These are phyloP conservation scores for Lanistes nyassanus DNA, from an alignment of 1,140 invertebrate genomes.

Conservation along the genomic window DNA sequence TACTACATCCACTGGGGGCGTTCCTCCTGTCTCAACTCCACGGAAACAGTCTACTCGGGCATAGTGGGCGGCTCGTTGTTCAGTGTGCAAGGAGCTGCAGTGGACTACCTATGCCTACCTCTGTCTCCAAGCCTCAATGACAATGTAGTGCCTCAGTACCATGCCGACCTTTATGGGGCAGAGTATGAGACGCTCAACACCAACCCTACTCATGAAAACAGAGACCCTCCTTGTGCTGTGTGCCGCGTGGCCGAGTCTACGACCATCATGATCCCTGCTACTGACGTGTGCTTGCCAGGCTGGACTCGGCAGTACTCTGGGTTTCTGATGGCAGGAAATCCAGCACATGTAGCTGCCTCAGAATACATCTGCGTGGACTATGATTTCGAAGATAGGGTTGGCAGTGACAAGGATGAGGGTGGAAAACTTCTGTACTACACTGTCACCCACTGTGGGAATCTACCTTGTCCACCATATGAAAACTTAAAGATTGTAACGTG, in stretches of 20 bases:
- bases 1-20: background rate
- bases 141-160: background rate
- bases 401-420: constrained; percentile 2
- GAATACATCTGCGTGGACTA: constrained; percentile 32
- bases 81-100: constrained; percentile 9
- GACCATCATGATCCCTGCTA: constrained; percentile 38
- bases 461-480: constrained; percentile 12
- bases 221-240: constrained; percentile 60
- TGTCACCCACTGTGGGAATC: constrained; percentile 27
- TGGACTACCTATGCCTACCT: constrained; percentile 17
- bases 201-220: constrained; percentile 66
- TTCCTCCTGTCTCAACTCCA: constrained; percentile 3
- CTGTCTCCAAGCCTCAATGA: constrained; percentile 4
- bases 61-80: constrained; percentile 18
- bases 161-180: constrained; percentile 22
- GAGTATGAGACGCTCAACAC: constrained; percentile 30
- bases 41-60: constrained; percentile 13
- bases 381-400: constrained; percentile 3
- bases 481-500: constrained; percentile 1
- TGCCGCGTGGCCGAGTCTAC: constrained; percentile 13
- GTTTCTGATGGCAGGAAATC: constrained; percentile 32
- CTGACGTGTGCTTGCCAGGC: constrained; percentile 19
- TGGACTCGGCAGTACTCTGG: constrained; percentile 40
- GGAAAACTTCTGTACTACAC: constrained; percentile 29
- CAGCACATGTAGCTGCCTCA: constrained; percentile 1